Evolutionary conservation across 2,888 invertebrate genomes (phyloP).

Genomic region (Hypercompe scribonia): DNA sequence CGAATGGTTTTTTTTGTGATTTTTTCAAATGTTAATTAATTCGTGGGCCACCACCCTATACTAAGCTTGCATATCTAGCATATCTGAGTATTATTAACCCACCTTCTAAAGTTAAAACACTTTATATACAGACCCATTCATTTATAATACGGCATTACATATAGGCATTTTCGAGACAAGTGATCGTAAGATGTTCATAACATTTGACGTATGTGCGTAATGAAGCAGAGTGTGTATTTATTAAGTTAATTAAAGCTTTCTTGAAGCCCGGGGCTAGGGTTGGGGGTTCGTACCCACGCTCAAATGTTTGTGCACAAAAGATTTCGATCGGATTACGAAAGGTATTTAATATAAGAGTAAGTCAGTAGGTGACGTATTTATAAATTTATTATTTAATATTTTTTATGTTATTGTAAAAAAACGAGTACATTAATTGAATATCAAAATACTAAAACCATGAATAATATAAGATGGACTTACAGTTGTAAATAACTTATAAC

Average conservation of each 20-base stretch:
- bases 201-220: slow-evolving; percentile 84
- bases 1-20: too few relatives aligned
- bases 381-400: background rate
- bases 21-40: too few relatives aligned
- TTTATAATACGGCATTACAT: slow-evolving; percentile 3
- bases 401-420: background rate
- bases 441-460: too few relatives aligned
- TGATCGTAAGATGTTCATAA: slow-evolving; percentile 71
- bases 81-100: background rate
- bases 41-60: too few relatives aligned
- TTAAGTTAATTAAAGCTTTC: slow-evolving; percentile 85
- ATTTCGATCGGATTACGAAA: slow-evolving; percentile 43
- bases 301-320: slow-evolving; percentile 37
- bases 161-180: slow-evolving; percentile 36
- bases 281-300: slow-evolving; percentile 33
- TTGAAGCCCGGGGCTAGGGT: slow-evolving; percentile 65
- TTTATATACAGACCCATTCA: background rate
- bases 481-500: too few relatives aligned
- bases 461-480: too few relatives aligned
- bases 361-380: slow-evolving; percentile 16
- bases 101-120: too few relatives aligned
- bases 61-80: too few relatives aligned
- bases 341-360: slow-evolving; percentile 24
- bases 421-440: background rate
- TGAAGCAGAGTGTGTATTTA: slow-evolving; percentile 85